These are phyloP conservation scores for Doris montereyensis DNA, from an alignment of 2,888 invertebrate species.

Conservation along the genomic window DNA sequence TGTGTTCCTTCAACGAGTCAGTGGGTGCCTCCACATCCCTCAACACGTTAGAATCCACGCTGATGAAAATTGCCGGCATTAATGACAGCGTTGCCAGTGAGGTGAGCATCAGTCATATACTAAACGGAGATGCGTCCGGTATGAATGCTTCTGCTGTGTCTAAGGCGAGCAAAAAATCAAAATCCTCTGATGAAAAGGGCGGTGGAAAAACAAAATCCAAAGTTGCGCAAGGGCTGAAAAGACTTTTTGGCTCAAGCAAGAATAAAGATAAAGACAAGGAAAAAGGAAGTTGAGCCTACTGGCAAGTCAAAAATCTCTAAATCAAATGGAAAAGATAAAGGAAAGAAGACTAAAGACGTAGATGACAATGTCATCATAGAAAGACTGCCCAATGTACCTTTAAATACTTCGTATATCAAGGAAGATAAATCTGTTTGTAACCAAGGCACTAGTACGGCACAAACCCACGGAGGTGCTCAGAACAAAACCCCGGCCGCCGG, in stretches of 20 bases:
- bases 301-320: conserved; percentile 25
- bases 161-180: conserved; percentile 7
- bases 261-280: conserved; percentile 34
- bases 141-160: neutral
- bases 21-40: neutral
- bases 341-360: conserved; percentile 33
- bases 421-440: conserved; percentile 20
- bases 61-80: neutral
- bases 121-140: neutral
- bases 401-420: conserved; percentile 16
- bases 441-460: neutral
- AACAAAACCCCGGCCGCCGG: neutral
- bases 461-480: neutral
- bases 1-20: conserved; percentile 38
- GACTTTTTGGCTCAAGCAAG: conserved; percentile 33
- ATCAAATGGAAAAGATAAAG: conserved; percentile 27
- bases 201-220: conserved; percentile 39
- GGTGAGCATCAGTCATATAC: neutral
- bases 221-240: conserved; percentile 37
- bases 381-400: conserved; percentile 34
- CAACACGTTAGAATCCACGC: neutral
- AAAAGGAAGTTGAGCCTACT: too few species aligned
- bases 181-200: conserved; percentile 12
- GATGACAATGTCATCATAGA: conserved; percentile 33
- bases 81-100: neutral